phyloP scores from a whole-genome alignment of 1,140 invertebrate species.

The Probaryconus sp. region DNA sequence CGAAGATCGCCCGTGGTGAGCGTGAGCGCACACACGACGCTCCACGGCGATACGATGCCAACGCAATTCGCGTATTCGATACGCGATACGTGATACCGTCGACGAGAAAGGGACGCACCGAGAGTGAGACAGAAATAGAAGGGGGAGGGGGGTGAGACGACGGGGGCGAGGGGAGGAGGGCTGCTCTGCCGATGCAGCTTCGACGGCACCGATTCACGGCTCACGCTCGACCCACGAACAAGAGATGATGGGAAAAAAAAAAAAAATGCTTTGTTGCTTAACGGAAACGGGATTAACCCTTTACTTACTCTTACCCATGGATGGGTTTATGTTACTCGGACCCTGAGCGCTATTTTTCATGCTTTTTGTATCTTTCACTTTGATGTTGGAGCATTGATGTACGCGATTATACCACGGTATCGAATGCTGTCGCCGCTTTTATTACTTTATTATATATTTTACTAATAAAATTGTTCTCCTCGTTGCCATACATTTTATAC shows the following conservation, averaged over 20 bases:
- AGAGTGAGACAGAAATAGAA: no score
- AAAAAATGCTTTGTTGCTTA: constrained; percentile 55
- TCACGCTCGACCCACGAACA: constrained; percentile 39
- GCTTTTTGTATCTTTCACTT: constrained; percentile 22
- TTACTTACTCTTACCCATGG: constrained; percentile 34
- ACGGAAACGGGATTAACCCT: constrained; percentile 58
- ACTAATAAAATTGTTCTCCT: no score
- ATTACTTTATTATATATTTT: constrained; percentile 24
- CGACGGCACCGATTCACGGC: constrained; percentile 34
- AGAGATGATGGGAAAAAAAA: constrained; percentile 52
- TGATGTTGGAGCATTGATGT: constrained; percentile 24
- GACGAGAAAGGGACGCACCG: neutral
- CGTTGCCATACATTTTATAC: no score
- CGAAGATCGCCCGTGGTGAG: constrained; percentile 61
- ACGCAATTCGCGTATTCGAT: constrained; percentile 50
- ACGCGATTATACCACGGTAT: constrained; percentile 14
- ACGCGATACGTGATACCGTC: constrained; percentile 55
- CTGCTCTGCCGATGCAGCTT: constrained; percentile 18
- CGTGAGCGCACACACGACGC: constrained; percentile 27
- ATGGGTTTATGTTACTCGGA: constrained; percentile 36
- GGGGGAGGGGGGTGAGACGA: neutral
- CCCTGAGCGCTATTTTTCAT: constrained; percentile 31
- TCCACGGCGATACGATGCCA: constrained; percentile 33
- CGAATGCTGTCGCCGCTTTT: constrained; percentile 3
- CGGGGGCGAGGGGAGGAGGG: neutral